Evolutionary conservation across 2,888 invertebrate genomes (phyloP), one percentile per base, ranked within the genome.

Genomic region (Anaspis maculata): DNA sequence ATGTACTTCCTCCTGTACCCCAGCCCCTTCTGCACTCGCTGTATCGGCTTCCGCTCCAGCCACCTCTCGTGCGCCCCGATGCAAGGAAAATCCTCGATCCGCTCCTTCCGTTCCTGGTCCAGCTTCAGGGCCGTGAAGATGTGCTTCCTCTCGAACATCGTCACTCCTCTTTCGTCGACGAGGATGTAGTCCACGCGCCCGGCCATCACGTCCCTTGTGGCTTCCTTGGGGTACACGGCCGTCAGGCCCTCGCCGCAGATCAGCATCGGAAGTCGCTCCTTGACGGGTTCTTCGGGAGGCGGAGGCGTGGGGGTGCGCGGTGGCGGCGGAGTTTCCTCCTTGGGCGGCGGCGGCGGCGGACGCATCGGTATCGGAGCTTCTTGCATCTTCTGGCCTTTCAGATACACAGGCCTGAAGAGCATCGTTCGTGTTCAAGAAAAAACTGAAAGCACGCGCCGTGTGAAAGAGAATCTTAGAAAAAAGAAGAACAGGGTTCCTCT

Each of bases 161-260:
- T 74, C 15, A 84, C 77, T 2, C 63, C 62, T 4, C 59, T 56
- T 58, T 85, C 83, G 48, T 85, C 83, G 1, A 85, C 71, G 9
- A 85, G 74, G 5, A 81, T 80, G 54, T 83, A 86, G 3, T 83
- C 74, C 1, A 83, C 76, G 65, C 80, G 74, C 3, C 85, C 86
- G 1, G 81, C 77, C 9, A 85, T 64, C 1, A 85, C 83, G 14
- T 79, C 77, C 15, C 82, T 72, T 35, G 83, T 79, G 0, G 82
- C 81, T 62, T 84, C 83, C 26, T 79, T 71, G 0, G 86, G 86
- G 3, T 83, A 77, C 2, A 86, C 83, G 2, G 80, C 78, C 53
- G 81, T 82, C 15, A 81, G 61, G 3, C 83, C 80, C 50, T 77
- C 30, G 33, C 56, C 57, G 31, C 49, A 51, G 13, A 59, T 56